Conservation (phyloP, 1,140 invertebrate species). For the Drosophila leontia region DNA sequence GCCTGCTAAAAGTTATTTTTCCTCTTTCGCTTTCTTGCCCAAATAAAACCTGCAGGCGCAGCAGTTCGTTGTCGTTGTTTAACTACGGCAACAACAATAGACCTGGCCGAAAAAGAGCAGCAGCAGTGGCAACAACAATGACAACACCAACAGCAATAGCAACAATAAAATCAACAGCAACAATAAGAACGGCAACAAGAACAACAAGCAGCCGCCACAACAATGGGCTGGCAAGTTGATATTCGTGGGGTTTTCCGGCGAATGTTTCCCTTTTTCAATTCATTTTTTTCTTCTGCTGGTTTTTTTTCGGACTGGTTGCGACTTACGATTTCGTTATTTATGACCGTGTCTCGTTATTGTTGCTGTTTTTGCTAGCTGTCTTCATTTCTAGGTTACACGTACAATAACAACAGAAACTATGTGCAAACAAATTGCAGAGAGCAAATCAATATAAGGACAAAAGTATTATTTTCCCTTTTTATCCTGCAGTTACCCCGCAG, state of each 20-base stretch:
- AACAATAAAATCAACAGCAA: constrained; percentile 20
- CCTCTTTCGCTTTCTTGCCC: constrained; percentile 38
- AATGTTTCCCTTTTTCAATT: constrained; percentile 34
- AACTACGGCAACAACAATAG: constrained; percentile 33
- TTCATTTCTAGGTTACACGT: constrained; percentile 76
- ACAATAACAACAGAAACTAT: constrained; percentile 44
- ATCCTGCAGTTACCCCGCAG: constrained; percentile 19
- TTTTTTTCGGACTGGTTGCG: constrained; percentile 38
- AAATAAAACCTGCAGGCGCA: constrained; percentile 76
- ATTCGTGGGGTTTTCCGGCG: constrained; percentile 54
- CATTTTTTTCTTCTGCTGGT: constrained; percentile 12
- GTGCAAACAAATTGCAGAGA: constrained; percentile 75
- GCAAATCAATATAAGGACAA: constrained; percentile 72
- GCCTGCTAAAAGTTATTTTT: constrained; percentile 65
- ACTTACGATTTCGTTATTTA: constrained; percentile 75
- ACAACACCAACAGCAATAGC: constrained; percentile 24
- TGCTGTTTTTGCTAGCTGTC: constrained; percentile 37
- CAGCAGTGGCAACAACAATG: constrained; percentile 32
- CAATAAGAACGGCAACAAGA: constrained; percentile 17
- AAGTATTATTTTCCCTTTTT: constrained; percentile 13
- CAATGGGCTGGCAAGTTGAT: constrained; percentile 63
- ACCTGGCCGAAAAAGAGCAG: constrained; percentile 46
- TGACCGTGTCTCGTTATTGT: constrained; percentile 56
- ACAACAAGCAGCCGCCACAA: constrained; percentile 25
- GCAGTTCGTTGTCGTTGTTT: constrained; percentile 52